A percentile compares a stretch with the other conserved stretches of the same genome.
phyloP scores from a whole-genome alignment of 2,888 invertebrate genomes.

The Dinocampus coccinellae region DNA sequence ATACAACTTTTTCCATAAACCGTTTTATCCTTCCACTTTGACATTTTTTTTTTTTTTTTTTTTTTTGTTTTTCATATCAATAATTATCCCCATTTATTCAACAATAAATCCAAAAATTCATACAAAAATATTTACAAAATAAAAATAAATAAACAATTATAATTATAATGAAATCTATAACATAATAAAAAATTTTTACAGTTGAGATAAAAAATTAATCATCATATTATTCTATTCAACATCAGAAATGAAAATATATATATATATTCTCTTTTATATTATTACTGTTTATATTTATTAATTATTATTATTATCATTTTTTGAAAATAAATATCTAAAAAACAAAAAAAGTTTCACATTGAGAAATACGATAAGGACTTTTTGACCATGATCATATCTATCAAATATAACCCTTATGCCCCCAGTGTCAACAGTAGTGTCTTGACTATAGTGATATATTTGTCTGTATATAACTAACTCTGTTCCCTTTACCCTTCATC shows the following conservation, averaged over 20 bases:
- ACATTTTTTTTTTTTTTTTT: conserved; percentile 6
- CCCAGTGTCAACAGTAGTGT: not conserved
- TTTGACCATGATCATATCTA: conserved; percentile 64
- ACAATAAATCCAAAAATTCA: conserved; percentile 2
- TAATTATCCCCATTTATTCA: too few species aligned
- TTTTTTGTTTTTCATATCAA: not conserved
- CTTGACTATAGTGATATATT: not conserved
- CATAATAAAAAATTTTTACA: not conserved
- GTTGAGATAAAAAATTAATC: too few species aligned
- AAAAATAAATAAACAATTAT: not conserved
- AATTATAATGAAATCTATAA: not conserved
- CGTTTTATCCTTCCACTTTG: conserved; percentile 19
- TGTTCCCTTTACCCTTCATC: too few species aligned
- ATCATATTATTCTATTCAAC: too few species aligned
- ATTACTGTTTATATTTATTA: too few species aligned
- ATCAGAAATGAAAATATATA: too few species aligned
- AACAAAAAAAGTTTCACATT: conserved; percentile 29
- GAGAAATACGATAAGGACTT: conserved; percentile 69
- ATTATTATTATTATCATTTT: not conserved
- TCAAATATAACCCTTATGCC: conserved; percentile 66
- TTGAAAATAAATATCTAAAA: not conserved
- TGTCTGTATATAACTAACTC: not conserved
- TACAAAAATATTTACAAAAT: not conserved
- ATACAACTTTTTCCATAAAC: conserved; percentile 36
- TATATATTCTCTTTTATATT: too few species aligned